Percentiles rank a stretch among this genome's conserved stretches.
phyloP scores from a whole-genome alignment of 2,888 invertebrate species.

The Galeruca laticollis region DNA sequence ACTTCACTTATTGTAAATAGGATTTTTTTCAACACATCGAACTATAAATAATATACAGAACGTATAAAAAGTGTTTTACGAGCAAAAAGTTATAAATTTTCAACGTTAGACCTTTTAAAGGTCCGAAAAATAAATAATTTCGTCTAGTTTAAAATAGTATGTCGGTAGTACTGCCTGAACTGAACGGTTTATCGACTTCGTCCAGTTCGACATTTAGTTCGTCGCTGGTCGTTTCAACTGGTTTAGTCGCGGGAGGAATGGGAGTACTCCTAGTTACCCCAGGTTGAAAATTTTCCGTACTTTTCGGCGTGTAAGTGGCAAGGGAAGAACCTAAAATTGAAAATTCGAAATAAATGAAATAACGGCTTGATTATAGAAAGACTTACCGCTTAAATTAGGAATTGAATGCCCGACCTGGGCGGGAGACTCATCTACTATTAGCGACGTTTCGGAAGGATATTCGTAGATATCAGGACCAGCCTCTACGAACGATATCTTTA shows the following conservation, averaged over 20 bases:
- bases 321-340: conserved; percentile 74
- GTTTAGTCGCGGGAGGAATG: conserved; percentile 69
- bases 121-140: not conserved
- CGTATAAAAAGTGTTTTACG: no score
- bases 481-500: conserved; percentile 92
- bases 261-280: conserved; percentile 77
- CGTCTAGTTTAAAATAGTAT: conserved; percentile 61
- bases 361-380: not conserved
- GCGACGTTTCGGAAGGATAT: conserved; percentile 91
- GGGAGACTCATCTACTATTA: conserved; percentile 73
- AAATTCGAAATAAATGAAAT: not conserved
- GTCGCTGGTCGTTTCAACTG: conserved; percentile 80
- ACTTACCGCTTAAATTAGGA: conserved; percentile 60
- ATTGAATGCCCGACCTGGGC: conserved; percentile 59
- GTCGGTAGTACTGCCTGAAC: conserved; percentile 64
- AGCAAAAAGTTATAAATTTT: not conserved
- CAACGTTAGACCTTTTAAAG: not conserved
- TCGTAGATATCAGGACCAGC: conserved; percentile 89
- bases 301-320: conserved; percentile 87
- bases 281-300: conserved; percentile 80
- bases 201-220: conserved; percentile 48
- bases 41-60: no score
- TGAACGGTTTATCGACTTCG: conserved; percentile 62
- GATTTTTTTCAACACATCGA: no score
- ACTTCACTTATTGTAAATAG: no score